A percentile compares a stretch with the other conserved stretches of the same genome.
phyloP scores from a whole-genome alignment of 2,888 invertebrate species.

The Hartigia nigra region DNA sequence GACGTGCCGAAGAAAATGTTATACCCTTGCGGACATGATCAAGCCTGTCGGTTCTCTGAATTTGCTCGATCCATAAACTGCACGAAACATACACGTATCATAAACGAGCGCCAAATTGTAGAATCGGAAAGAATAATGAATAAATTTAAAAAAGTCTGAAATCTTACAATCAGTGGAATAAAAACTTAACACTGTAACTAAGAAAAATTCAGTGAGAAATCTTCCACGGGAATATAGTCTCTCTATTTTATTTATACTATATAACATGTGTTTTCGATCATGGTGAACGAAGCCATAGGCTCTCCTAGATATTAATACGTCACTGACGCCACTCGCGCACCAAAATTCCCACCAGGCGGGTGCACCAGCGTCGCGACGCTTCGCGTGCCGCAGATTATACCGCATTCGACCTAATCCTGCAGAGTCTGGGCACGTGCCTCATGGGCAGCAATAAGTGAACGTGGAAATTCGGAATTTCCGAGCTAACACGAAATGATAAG shows the following conservation, averaged over 20 bases:
- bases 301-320: background rate
- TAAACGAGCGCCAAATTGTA: background rate
- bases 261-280: background rate
- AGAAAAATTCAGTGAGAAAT: background rate
- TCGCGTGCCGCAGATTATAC: conserved; percentile 47
- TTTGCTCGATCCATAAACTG: background rate
- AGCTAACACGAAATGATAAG: background rate
- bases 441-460: background rate
- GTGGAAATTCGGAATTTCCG: background rate
- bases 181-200: background rate
- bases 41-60: background rate
- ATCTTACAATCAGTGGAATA: background rate
- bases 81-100: background rate
- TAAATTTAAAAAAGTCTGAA: background rate
- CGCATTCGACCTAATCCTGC: conserved; percentile 38
- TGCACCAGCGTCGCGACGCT: conserved; percentile 42
- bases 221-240: background rate
- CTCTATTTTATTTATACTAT: background rate
- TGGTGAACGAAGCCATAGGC: background rate
- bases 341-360: conserved; percentile 36
- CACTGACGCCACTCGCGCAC: conserved; percentile 13
- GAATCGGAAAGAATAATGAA: background rate
- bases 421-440: background rate
- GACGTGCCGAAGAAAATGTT: background rate
- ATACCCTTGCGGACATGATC: background rate